Evolutionary conservation across 1,140 invertebrate species (phyloP).

Genomic region (Drosophila carrolli): DNA sequence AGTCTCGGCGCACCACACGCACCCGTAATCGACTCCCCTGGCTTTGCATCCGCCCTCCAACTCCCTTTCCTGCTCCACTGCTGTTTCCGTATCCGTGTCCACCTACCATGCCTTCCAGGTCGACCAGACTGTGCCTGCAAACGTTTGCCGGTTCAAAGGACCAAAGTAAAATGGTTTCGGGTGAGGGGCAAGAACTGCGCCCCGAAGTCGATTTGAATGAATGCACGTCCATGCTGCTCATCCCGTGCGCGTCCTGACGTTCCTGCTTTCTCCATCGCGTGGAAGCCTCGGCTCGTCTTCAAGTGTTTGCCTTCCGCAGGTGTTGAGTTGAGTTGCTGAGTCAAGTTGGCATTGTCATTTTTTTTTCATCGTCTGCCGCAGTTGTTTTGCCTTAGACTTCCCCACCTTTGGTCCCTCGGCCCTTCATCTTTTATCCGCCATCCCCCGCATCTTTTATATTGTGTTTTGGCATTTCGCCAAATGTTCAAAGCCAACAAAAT

Average conservation of each 20-base stretch:
- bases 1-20: conserved; percentile 71
- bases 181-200: conserved; percentile 5
- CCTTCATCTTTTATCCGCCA: background rate
- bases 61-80: background rate
- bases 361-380: conserved; percentile 51
- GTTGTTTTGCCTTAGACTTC: conserved; percentile 58
- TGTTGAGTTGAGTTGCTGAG: conserved; percentile 63
- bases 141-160: conserved; percentile 56
- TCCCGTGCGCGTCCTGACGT: conserved; percentile 4
- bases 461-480: conserved; percentile 79
- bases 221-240: conserved; percentile 63
- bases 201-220: conserved; percentile 71
- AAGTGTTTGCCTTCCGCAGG: conserved; percentile 78
- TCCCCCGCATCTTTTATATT: conserved; percentile 17
- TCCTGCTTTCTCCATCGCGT: background rate
- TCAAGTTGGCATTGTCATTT: conserved; percentile 74
- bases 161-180: conserved; percentile 72
- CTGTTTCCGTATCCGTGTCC: background rate
- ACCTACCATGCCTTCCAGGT: background rate
- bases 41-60: conserved; percentile 4
- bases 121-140: conserved; percentile 31
- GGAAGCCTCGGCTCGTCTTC: conserved; percentile 46
- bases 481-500: conserved; percentile 83
- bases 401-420: background rate
- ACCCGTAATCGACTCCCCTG: conserved; percentile 58